phyloP scores from a whole-genome alignment of 2,888 invertebrate species.

The Catocala nupta region DNA sequence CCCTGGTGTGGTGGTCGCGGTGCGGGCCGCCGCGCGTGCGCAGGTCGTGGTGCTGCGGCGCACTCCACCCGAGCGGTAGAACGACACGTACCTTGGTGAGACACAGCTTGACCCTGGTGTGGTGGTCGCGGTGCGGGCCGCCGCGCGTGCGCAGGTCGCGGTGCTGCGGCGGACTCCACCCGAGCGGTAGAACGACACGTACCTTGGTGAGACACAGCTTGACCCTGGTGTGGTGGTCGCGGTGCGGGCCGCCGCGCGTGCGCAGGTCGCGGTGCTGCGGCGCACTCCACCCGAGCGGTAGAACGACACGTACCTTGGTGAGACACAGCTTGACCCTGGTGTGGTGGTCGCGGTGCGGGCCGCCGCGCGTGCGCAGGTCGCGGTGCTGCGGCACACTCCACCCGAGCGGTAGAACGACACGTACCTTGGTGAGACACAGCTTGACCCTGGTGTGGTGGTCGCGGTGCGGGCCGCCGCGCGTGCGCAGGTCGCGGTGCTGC shows the following conservation, averaged over 20 bases:
- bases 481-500: slow-evolving; percentile 58
- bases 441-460: slow-evolving; percentile 95
- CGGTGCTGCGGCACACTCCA: slow-evolving; percentile 42
- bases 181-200: no score
- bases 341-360: slow-evolving; percentile 91
- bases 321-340: slow-evolving; percentile 95
- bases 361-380: slow-evolving; percentile 87
- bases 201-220: slow-evolving; percentile 94
- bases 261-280: slow-evolving; percentile 58
- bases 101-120: slow-evolving; percentile 94
- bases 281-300: no score
- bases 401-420: no score
- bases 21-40: slow-evolving; percentile 89
- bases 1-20: slow-evolving; percentile 92
- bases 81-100: slow-evolving; percentile 94
- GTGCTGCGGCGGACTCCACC: slow-evolving; percentile 36
- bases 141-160: slow-evolving; percentile 84
- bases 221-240: slow-evolving; percentile 94
- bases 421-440: slow-evolving; percentile 93
- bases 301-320: no score
- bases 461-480: slow-evolving; percentile 91
- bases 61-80: no score
- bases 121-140: slow-evolving; percentile 92
- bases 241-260: slow-evolving; percentile 89
- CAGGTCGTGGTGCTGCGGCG: slow-evolving; percentile 53